phyloP scores from a whole-genome alignment of 2,888 invertebrate species.

The Neria commutata region DNA sequence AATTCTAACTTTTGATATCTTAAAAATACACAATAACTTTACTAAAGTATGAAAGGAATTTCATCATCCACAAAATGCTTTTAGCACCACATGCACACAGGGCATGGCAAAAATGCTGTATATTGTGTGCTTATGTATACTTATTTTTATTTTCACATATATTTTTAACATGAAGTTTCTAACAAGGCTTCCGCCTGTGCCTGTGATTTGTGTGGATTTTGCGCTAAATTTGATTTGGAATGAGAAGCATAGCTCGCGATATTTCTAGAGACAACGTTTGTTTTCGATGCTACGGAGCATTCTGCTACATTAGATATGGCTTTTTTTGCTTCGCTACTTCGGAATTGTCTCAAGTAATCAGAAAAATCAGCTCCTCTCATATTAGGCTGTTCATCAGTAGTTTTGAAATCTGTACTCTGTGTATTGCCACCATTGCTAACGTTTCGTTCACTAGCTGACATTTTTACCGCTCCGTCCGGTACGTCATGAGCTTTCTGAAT shows the following conservation, averaged over 20 bases:
- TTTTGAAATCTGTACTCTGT: slow-evolving; percentile 11
- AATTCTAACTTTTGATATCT: background rate
- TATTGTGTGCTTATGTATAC: background rate
- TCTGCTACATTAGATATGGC: slow-evolving; percentile 12
- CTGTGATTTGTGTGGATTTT: slow-evolving; percentile 35
- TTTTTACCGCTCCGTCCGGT: slow-evolving; percentile 29
- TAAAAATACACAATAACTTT: background rate
- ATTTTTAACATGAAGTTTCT: slow-evolving; percentile 58
- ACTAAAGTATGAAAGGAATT: no score
- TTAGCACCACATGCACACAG: no score
- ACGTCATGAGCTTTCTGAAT: slow-evolving; percentile 38
- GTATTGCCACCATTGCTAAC: slow-evolving; percentile 22
- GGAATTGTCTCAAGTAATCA: slow-evolving; percentile 45
- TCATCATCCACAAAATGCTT: no score
- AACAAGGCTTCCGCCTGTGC: slow-evolving; percentile 52
- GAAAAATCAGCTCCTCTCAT: slow-evolving; percentile 37
- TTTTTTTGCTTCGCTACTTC: slow-evolving; percentile 42
- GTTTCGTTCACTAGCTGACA: slow-evolving; percentile 37
- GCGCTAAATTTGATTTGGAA: slow-evolving; percentile 26
- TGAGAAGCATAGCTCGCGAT: background rate
- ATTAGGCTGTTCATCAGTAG: slow-evolving; percentile 12
- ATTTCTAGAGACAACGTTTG: background rate
- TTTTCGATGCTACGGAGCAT: slow-evolving; percentile 9
- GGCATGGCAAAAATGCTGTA: no score
- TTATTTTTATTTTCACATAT: background rate